Base-by-base conservation (phyloP, 2,797 vertebrate genomes). In the Sorex maritimensis region DNA sequence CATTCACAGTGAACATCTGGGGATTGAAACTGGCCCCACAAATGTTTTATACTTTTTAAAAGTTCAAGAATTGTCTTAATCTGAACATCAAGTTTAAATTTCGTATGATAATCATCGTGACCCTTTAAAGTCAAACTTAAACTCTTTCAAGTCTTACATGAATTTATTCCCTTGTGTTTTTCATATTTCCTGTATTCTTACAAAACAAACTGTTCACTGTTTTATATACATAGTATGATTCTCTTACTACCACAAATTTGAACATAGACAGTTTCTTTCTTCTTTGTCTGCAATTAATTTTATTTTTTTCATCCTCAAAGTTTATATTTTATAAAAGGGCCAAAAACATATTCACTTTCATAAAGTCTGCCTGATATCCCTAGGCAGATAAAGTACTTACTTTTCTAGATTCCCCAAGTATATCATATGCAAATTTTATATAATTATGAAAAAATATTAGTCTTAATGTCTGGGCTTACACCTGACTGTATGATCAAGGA, bases 81-180 rank as follows among this genome's bases (percentile, higher is more conserved):
- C 14, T 68, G 38, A 88, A 3, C 80, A 88, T 63, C 0, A 93
- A 61, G 23, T 83, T 90, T 6, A 95, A 61, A 26, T 86, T 89
- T 65, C 26, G 86, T 30, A 74, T 38, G 23, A 71, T 46, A 86
- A 73, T 80, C 19, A 49, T n/a, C 4, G 49, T 69, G 9, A 21
- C 3, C 44, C 3, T 44, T 90, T 86, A 86, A 8, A 77, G 26
- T 65, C 69, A 81, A 92, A 58, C 73, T 92, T 87, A 71, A 83
- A 65, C 55, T 75, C 24, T 68, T 73, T 74, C n/a, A 78, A 86
- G 41, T 19, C 13, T 86, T 52, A 83, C 58, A 78, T 92, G 83
- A 49, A 67, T 88, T 65, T 49, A 61, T 80, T 30, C 26, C n/a
- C 1, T 6, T 61, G 13, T 71, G 13, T 0, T 13, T 95, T 63